These are phyloP conservation scores for Crambe crambe DNA, from an alignment of 37 sponge, comb jelly and placozoan genomes.

Conservation along the genomic window DNA sequence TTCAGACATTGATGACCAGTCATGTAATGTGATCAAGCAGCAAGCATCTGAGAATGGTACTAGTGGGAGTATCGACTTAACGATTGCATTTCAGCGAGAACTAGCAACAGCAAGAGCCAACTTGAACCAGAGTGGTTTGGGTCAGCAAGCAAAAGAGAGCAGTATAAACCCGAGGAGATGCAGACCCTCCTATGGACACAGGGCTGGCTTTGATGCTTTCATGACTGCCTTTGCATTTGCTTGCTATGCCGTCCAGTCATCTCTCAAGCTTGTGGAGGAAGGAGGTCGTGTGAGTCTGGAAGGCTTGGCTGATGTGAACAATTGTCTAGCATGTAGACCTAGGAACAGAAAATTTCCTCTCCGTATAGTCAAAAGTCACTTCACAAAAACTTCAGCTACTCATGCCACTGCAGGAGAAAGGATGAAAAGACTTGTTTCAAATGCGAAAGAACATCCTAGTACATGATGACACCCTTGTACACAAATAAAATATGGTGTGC, in stretches of 20 bases:
- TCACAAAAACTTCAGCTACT: constrained; percentile 49
- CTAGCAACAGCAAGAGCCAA: constrained; percentile 15
- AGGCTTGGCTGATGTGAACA: constrained; percentile 31
- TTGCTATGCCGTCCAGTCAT: constrained; percentile 6
- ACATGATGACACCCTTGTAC: too few relatives aligned
- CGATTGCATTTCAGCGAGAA: constrained; percentile 17
- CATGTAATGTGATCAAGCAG: too few relatives aligned
- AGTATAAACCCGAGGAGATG: background rate
- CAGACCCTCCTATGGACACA: constrained; percentile 48
- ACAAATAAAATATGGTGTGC: too few relatives aligned
- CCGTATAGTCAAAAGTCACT: constrained; percentile 60
- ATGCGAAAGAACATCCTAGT: too few relatives aligned
- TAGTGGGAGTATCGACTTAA: background rate
- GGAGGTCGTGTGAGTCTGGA: background rate
- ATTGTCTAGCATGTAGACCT: constrained; percentile 43
- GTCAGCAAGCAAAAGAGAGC: background rate
- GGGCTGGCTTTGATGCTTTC: constrained; percentile 92
- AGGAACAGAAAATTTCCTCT: constrained; percentile 53
- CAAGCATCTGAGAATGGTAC: too few relatives aligned
- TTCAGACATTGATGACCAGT: too few relatives aligned
- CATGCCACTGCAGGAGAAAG: constrained; percentile 20
- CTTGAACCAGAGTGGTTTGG: background rate
- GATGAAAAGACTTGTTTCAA: too few relatives aligned
- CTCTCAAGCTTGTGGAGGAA: background rate
- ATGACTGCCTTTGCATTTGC: constrained; percentile 80